Base-by-base conservation (phyloP, 2,797 vertebrate genomes). In the Ctenopoma multispine region DNA sequence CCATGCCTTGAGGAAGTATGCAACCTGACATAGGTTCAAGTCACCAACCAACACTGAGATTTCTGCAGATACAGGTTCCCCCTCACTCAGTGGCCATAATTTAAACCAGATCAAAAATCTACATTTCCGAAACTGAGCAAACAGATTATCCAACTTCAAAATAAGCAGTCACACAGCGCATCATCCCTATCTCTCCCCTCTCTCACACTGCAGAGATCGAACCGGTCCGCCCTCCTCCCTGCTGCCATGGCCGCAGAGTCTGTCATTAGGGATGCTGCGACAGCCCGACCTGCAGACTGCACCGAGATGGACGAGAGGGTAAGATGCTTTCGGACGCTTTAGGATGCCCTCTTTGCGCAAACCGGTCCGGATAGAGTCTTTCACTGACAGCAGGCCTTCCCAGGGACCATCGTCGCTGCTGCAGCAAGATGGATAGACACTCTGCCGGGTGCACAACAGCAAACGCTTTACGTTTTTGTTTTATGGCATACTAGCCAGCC, bases 261-360 rank as follows among this genome's bases (percentile, higher is more conserved):
- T 79, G 85, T 74, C 23, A 78, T 74, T 50, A 46, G 14, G 51
- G 80, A 78, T 63, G 83, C 75, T 84, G 82, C 44, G 17, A 57
- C 76, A 15, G n/a, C 58, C 51, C 64, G 44, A 29, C 43, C 55
- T 24, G 80, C 77, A 47, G 83, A 91, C 54, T 78, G 72, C 85
- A 93, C 92, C 2, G 91, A 94, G 87, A 92, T 93, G 92, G 77
- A 90, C 18, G 84, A 92, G 29, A 58, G 70, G 87, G 91, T 94
- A 82, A 93, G 83, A 73, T 29, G 68, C 38, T 18, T 27, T 12
- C 10, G 29, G 9, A 10, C 18, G 1, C 14, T 63, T 63, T 14
- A 2, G 43, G 7, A 5, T 34, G 43, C 44, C 62, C 1, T 7
- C 2, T 62, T 48, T 41, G 46, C 20, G 1, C 4, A 5, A 46